Percentiles rank a stretch among this genome's conserved stretches.
Evolutionary conservation across 2,113 vertebrate genomes (phyloP).

Genomic region (Gallinago paraguaiae): DNA sequence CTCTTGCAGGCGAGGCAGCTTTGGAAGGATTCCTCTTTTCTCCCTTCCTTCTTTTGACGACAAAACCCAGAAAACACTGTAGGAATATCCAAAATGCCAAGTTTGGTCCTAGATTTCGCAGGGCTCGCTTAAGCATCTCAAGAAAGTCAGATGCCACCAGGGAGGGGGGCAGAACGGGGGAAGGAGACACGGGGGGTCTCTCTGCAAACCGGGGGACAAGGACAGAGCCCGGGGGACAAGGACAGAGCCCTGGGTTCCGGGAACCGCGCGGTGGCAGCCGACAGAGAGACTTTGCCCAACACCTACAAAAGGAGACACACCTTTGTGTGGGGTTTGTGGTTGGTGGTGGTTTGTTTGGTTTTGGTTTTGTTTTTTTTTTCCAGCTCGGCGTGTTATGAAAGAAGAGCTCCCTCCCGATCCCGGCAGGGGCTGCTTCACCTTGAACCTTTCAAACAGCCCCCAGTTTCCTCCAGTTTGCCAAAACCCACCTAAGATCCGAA

Average conservation of each 20-base stretch:
- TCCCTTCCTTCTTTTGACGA: neutral
- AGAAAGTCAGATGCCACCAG: neutral
- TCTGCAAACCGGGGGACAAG: neutral
- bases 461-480: neutral
- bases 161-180: neutral
- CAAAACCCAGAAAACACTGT: neutral
- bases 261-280: neutral
- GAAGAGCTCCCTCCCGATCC: neutral
- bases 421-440: neutral
- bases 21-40: neutral
- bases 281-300: neutral
- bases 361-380: neutral
- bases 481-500: neutral
- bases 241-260: neutral
- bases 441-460: neutral
- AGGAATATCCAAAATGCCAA: neutral
- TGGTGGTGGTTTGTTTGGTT: too few relatives aligned
- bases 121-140: neutral
- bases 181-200: neutral
- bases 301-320: neutral
- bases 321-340: neutral
- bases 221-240: neutral
- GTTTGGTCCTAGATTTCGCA: neutral
- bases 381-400: neutral
- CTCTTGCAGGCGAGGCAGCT: neutral